Base-by-base conservation (phyloP, 2,797 vertebrate species). In the Etheostoma perlongum region DNA sequence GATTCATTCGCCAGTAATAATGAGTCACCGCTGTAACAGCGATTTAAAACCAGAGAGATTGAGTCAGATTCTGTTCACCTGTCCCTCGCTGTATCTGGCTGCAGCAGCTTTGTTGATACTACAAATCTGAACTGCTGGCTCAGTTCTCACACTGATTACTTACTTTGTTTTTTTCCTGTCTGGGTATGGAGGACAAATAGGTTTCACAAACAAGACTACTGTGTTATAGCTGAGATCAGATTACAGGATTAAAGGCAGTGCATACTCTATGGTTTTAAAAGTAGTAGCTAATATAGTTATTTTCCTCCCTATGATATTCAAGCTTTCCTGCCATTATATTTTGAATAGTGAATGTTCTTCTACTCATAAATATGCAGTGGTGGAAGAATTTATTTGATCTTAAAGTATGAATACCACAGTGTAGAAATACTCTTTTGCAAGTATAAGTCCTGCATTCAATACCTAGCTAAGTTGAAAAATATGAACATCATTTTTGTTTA, bases 11-110 rank as follows among this genome's bases (percentile, higher is more conserved):
- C 75, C 76, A 65, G 76, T 4, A 81, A 67, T 5, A 33, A 75
- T 92, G 90, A 92, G 76, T 92, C 86, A 91, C 59, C 27, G 15
- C 58, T 67, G 19, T 15, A 40, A 19, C 54, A 74, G 79, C 83
- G 78, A 81, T 70, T 53, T 79, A 44, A 81, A 71, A 51, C 63
- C 78, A 55, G 21, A 1, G 7, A 10, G 69, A 48, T 21, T 2
- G 40, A 69, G 67, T 42, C 30, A 10, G 5, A 8, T 63, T 36
- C 5, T 42, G 36, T 33, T 42, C 53, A 72, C 64, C 76, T 66
- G 62, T 30, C 49, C 33, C 42, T 27, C 3, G 1, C 13, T n/a
- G 8, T 40, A 11, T 11, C 10, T 11, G 10, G 36, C 36, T 40
- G 36, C 10, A 12, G 25, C 67, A 2, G 27, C 15, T 52, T 2